These are phyloP conservation scores for Lydus trimaculatus DNA, from an alignment of 2,888 invertebrate genomes.

Conservation along the genomic window DNA sequence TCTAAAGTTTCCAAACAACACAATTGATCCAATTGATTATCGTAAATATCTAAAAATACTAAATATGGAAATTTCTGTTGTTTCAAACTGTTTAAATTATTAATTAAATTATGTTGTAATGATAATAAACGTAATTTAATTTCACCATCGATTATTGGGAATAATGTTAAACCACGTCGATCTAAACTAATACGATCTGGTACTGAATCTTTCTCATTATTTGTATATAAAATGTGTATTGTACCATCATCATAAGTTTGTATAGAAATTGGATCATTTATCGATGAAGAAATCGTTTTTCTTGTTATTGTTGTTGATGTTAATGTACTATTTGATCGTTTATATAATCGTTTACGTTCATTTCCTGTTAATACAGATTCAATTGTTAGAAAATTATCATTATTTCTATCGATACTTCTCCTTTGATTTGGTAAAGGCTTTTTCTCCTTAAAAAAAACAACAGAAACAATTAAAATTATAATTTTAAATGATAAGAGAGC, in stretches of 20 bases:
- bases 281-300: background rate
- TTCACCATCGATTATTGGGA: conserved; percentile 85
- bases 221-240: conserved; percentile 73
- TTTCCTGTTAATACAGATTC: conserved; percentile 54
- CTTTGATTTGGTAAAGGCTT: conserved; percentile 45
- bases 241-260: conserved; percentile 71
- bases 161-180: conserved; percentile 80
- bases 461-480: background rate
- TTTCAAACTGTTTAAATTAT: conserved; percentile 71
- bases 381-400: conserved; percentile 54
- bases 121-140: conserved; percentile 83
- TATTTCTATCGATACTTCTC: conserved; percentile 44
- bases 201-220: conserved; percentile 81
- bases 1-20: conserved; percentile 78
- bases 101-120: conserved; percentile 90
- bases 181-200: conserved; percentile 91
- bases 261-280: conserved; percentile 57
- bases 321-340: conserved; percentile 65
- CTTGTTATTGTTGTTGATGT: conserved; percentile 42
- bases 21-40: conserved; percentile 91
- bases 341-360: conserved; percentile 47
- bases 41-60: conserved; percentile 92
- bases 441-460: conserved; percentile 49
- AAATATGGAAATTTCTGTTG: conserved; percentile 70
- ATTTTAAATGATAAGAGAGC: background rate